Evolutionary conservation across 2,888 invertebrate species (phyloP).

Genomic region (Microctonus aethiopoides): DNA sequence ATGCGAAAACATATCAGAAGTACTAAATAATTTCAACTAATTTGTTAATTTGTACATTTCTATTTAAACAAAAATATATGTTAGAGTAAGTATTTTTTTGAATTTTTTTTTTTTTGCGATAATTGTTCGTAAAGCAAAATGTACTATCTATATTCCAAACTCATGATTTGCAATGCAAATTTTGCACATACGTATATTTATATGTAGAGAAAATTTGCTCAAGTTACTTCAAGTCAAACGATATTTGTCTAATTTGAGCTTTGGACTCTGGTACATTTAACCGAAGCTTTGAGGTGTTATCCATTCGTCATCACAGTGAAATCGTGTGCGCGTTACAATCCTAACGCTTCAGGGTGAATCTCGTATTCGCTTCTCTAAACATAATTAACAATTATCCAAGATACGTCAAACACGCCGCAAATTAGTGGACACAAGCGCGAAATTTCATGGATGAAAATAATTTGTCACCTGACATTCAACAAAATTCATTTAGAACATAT

Average conservation of each 20-base stretch:
- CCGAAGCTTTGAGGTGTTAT: constrained; percentile 29
- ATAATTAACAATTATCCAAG: constrained; percentile 65
- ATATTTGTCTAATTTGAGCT: constrained; percentile 54
- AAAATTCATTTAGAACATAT: constrained; percentile 33
- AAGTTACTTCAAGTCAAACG: constrained; percentile 40
- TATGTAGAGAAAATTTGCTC: background rate
- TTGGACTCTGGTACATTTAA: constrained; percentile 16
- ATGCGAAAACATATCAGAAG: background rate
- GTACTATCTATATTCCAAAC: background rate
- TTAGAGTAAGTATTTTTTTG: no score
- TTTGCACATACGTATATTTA: background rate
- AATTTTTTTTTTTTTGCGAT: no score
- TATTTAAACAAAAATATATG: no score
- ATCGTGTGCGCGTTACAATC: background rate
- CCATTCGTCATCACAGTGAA: constrained; percentile 8
- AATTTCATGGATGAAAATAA: constrained; percentile 22
- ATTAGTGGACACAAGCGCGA: constrained; percentile 58
- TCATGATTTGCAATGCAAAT: background rate
- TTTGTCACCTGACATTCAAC: background rate
- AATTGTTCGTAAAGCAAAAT: no score
- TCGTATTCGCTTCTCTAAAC: constrained; percentile 54
- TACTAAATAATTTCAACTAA: background rate
- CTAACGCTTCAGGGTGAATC: constrained; percentile 4
- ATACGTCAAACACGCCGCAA: constrained; percentile 63
- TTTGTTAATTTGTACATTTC: background rate